Percentiles rank a stretch among this genome's conserved stretches.
phyloP scores from a whole-genome alignment of 1,140 invertebrate genomes.

The Tenebrio molitor region DNA sequence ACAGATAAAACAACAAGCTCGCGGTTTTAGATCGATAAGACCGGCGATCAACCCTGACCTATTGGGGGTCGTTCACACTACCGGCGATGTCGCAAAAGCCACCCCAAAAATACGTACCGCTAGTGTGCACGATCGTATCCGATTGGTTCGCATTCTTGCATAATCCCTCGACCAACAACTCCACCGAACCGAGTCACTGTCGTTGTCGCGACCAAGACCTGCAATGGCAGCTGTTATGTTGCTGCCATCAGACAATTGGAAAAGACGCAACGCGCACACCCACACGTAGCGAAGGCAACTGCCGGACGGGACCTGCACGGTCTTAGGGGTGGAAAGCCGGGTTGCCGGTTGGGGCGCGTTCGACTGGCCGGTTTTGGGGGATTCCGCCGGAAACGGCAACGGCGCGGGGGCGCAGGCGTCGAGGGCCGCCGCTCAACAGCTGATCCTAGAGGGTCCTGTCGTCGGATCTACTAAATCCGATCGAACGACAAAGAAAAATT shows the following conservation, averaged over 20 bases:
- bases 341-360: slow-evolving; percentile 45
- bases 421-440: too few relatives aligned
- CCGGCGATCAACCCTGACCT: slow-evolving; percentile 32
- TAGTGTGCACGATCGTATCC: background rate
- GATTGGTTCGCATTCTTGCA: background rate
- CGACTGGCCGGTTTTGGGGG: too few relatives aligned
- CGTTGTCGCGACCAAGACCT: background rate
- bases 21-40: slow-evolving; percentile 25
- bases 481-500: too few relatives aligned
- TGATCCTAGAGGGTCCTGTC: too few relatives aligned
- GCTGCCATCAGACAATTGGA: slow-evolving; percentile 11
- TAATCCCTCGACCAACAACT: slow-evolving; percentile 4
- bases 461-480: too few relatives aligned
- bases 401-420: background rate
- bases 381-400: too few relatives aligned
- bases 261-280: slow-evolving; percentile 15
- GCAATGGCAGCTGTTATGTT: slow-evolving; percentile 17
- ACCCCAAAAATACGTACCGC: background rate
- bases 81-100: background rate
- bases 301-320: slow-evolving; percentile 23
- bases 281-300: slow-evolving; percentile 21
- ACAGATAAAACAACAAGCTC: background rate
- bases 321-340: slow-evolving; percentile 48
- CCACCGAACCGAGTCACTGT: too few relatives aligned
- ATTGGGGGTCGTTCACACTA: slow-evolving; percentile 16